These are phyloP conservation scores for Calypte anna DNA, from an alignment of 2,113 vertebrate genomes.

Conservation along the genomic window DNA sequence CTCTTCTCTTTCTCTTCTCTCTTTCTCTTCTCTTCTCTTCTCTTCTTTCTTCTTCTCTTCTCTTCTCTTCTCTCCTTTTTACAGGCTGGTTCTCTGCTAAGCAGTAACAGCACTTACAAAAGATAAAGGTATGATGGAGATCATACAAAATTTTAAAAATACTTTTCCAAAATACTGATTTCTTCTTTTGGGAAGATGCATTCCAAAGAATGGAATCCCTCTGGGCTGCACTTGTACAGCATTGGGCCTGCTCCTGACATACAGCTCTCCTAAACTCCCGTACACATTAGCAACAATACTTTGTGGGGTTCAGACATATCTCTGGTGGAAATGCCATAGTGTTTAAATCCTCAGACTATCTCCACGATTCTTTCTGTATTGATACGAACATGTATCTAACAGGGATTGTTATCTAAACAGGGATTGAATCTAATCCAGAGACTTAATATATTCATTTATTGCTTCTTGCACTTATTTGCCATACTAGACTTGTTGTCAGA, in stretches of 20 bases:
- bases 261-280: neutral
- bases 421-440: neutral
- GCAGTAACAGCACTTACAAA: neutral
- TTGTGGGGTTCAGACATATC: neutral
- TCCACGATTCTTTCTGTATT: neutral
- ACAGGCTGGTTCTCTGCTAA: neutral
- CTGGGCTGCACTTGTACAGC: neutral
- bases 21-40: neutral
- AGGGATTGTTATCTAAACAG: neutral
- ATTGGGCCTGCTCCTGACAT: neutral
- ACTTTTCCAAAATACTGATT: neutral
- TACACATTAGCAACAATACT: too few species aligned
- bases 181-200: neutral
- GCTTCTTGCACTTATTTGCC: neutral
- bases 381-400: neutral
- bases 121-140: neutral
- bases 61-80: neutral
- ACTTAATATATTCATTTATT: neutral
- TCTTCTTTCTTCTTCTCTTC: neutral
- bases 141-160: neutral
- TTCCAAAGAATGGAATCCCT: neutral
- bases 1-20: neutral
- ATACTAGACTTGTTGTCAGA: neutral
- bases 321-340: rapidly evolving
- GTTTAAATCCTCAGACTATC: neutral